Base-by-base conservation (phyloP, 2,888 invertebrate species). In the Augiades crinisus region DNA sequence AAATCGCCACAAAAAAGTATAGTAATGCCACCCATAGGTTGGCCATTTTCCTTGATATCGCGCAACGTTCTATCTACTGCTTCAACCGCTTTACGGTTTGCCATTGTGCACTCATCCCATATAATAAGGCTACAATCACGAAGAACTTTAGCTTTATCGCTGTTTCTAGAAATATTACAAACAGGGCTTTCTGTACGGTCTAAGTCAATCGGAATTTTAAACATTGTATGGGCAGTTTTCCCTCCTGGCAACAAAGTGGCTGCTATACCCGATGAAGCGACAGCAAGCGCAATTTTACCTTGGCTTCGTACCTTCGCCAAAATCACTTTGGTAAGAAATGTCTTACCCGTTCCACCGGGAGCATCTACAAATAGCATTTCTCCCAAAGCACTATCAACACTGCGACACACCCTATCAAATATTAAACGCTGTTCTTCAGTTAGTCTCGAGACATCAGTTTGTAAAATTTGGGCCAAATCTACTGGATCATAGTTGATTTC, bases 131-230 rank as follows among this genome's bases (percentile, higher is more conserved):
- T 59, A 36, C 64, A 63, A 51, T 57, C 44, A 37, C 52, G 57
- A 36, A 70, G 56, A 41, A 74, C 60, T 34, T 64, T 64, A 36
- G 61, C 69, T 62, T 64, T 66, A 54, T 61, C 64, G 13, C 67
- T 67, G 44, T 59, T 58, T 63, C 63, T 65, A 40, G 66, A 52
- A 60, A 72, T 64, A 47, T 64, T 65, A 52, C 68, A 71, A 17
- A 57, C 59, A 36, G 67, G 63, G 52, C 22, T 45, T 60, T 72
- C 64, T 34, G 27, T 59, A 22, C 40, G 49, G 45, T 65, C 62
- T 46, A 71, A 54, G 49, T 70, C 63, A 33, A 67, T 61, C 8
- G 47, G 55, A 3, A 58, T 38, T 36, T 58, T 60, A 33, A 57
- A 58, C 31, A 43, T 43, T 1, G 50, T 36, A 6, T 60, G 55